These are phyloP conservation scores for Karalla daura DNA, from an alignment of 2,797 vertebrate genomes.

Conservation along the genomic window DNA sequence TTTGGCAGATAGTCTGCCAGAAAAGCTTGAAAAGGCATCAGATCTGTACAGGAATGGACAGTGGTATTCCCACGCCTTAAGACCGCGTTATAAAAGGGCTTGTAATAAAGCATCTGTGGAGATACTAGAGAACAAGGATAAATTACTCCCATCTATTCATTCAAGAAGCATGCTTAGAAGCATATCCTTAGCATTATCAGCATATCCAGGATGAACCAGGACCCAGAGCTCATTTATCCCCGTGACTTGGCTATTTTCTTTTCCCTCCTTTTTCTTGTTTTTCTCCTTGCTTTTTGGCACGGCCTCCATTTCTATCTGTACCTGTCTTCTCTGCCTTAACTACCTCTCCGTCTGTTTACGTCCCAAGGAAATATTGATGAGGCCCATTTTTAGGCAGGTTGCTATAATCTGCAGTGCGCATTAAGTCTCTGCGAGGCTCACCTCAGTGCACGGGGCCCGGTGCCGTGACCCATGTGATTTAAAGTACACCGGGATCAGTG, in stretches of 20 bases:
- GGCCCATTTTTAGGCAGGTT: slow-evolving; percentile 10
- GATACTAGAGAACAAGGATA: too few relatives aligned
- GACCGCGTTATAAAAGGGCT: too few relatives aligned
- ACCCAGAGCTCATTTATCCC: too few relatives aligned
- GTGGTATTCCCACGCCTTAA: too few relatives aligned
- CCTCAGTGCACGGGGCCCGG: slow-evolving; percentile 17
- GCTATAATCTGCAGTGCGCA: slow-evolving; percentile 1
- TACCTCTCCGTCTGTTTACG: not conserved
- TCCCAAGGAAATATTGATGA: slow-evolving; percentile 5
- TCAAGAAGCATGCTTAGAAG: too few relatives aligned
- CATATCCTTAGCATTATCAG: too few relatives aligned
- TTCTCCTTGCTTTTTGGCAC: not conserved
- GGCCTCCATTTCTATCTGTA: not conserved
- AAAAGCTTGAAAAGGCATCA: too few relatives aligned
- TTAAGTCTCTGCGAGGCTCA: slow-evolving; percentile 15
- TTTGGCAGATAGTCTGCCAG: too few relatives aligned
- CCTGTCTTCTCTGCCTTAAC: not conserved
- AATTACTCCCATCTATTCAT: too few relatives aligned
- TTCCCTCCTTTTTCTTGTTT: not conserved
- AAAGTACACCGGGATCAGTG: slow-evolving; percentile 55
- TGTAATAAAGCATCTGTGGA: too few relatives aligned
- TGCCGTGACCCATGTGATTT: slow-evolving; percentile 57
- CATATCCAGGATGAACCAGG: not conserved
- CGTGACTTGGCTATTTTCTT: not conserved
- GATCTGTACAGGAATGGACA: too few relatives aligned